Percentiles rank a stretch among this genome's conserved stretches.
Conservation (phyloP, 2,797 vertebrate species). For the Sebastiscus tertius region DNA sequence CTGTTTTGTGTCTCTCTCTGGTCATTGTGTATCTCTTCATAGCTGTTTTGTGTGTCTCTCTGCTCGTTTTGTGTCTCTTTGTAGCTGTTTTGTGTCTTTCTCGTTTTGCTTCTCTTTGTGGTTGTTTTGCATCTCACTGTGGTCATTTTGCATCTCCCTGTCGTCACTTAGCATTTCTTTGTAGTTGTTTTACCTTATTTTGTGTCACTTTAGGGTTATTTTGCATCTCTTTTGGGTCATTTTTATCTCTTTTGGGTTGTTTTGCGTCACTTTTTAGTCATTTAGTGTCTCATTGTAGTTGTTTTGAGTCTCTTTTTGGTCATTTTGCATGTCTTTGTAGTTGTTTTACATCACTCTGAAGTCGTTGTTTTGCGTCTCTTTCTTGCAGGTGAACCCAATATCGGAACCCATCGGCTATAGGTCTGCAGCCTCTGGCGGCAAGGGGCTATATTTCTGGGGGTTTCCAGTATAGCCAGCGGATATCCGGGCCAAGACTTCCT, state of each 20-base stretch:
- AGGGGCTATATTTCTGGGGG: not conserved
- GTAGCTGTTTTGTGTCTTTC: not conserved
- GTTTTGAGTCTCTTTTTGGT: too few relatives aligned
- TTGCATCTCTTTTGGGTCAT: not conserved
- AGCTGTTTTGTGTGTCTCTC: too few relatives aligned
- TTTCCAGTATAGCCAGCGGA: not conserved
- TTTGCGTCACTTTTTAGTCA: not conserved
- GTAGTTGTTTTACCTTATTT: not conserved
- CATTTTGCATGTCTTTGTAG: not conserved
- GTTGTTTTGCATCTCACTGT: not conserved
- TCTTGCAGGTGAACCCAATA: not conserved
- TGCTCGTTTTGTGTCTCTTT: not conserved
- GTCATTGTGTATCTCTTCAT: fast-evolving
- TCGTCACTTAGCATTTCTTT: not conserved
- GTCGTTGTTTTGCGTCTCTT: not conserved
- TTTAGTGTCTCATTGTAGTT: not conserved
- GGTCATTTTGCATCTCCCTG: not conserved
- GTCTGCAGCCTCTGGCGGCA: not conserved
- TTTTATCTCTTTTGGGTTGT: not conserved
- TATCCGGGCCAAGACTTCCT: not conserved
- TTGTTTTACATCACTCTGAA: not conserved
- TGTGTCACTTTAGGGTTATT: not conserved
- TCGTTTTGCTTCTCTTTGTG: not conserved
- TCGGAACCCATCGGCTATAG: not conserved
- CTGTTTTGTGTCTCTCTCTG: too few relatives aligned